Evolutionary conservation across 2,888 invertebrate species (phyloP).

Genomic region (Hedychridium roseum): DNA sequence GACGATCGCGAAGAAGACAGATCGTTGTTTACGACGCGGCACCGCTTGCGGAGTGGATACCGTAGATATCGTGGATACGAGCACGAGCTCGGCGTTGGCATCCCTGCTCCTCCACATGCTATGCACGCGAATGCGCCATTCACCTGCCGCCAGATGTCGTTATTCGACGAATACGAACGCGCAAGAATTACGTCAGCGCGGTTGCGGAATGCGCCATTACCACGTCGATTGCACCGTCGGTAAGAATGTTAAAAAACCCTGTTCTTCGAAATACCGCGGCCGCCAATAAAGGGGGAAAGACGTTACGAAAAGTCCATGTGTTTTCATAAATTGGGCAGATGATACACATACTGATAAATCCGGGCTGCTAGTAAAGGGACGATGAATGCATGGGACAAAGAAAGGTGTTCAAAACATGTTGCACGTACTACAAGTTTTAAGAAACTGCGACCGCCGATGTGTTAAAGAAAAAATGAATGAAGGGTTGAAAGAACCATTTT

Average conservation of each 20-base stretch:
- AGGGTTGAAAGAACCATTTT: too few species aligned
- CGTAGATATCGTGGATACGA: conserved; percentile 18
- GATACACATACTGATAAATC: too few species aligned
- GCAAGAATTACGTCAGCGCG: background rate
- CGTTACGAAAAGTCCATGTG: too few species aligned
- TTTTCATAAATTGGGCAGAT: too few species aligned
- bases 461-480: too few species aligned
- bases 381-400: too few species aligned
- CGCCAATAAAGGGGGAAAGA: background rate
- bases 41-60: conserved; percentile 27
- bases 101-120: too few species aligned
- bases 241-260: background rate
- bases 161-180: background rate
- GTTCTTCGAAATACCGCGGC: too few species aligned
- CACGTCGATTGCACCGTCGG: background rate
- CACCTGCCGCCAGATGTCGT: conserved; percentile 13
- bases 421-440: too few species aligned
- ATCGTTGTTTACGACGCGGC: conserved; percentile 43
- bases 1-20: conserved; percentile 9
- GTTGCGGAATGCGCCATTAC: background rate
- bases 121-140: conserved; percentile 19
- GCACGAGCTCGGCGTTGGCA: conserved; percentile 31
- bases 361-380: too few species aligned
- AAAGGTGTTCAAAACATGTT: too few species aligned
- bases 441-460: too few species aligned